phyloP scores from a whole-genome alignment of 2,113 vertebrate genomes.

The Mirounga angustirostris region DNA sequence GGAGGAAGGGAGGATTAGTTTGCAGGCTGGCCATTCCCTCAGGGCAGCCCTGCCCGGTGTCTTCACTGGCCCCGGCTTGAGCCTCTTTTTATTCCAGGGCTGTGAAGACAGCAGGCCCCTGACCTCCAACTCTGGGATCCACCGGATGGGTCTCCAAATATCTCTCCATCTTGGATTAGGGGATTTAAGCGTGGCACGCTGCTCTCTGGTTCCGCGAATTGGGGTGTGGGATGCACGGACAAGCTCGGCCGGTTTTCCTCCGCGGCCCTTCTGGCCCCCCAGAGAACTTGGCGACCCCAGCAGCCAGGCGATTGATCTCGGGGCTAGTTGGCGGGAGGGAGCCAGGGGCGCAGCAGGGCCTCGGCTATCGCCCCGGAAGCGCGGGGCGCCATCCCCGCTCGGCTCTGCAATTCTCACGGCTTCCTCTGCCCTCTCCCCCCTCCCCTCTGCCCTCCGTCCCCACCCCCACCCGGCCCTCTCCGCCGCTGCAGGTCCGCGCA shows the following conservation, averaged over 20 bases:
- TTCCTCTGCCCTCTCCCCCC: conserved; percentile 57
- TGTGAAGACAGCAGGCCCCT: background rate
- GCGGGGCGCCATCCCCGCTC: background rate
- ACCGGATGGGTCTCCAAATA: background rate
- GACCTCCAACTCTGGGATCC: background rate
- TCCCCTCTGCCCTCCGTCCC: conserved; percentile 14
- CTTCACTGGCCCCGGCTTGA: background rate
- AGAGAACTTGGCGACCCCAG: background rate
- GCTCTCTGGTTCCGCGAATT: background rate
- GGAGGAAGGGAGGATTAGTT: background rate
- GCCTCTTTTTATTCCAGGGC: background rate
- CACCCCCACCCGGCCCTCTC: conserved; percentile 50
- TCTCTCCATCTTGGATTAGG: background rate
- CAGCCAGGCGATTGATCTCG: background rate
- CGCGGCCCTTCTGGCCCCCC: background rate
- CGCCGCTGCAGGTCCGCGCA: conserved; percentile 94
- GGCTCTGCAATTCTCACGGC: conserved; percentile 64
- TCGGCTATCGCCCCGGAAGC: background rate
- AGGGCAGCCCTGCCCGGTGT: background rate
- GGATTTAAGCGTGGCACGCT: background rate
- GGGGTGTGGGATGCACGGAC: background rate
- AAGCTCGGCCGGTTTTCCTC: background rate
- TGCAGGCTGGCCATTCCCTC: background rate
- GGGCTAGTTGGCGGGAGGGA: background rate
- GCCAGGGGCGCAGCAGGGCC: background rate